A percentile compares a stretch with the other conserved stretches of the same genome.
These are phyloP conservation scores for Litoditis marina DNA, from an alignment of 2,888 invertebrate genomes.

Conservation along the genomic window DNA sequence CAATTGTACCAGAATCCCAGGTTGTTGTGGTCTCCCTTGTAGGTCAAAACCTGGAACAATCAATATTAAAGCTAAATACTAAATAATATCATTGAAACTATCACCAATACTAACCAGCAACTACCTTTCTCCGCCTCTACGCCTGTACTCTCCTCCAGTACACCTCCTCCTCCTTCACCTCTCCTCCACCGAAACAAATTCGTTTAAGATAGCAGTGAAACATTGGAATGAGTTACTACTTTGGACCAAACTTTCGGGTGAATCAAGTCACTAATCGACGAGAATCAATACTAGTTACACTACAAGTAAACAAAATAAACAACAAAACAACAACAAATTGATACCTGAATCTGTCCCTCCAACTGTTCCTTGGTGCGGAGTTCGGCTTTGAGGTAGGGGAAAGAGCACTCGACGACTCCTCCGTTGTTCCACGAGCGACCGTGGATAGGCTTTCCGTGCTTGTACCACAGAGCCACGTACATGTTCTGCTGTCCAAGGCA, in stretches of 20 bases:
- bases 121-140: too few species aligned
- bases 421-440: slow-evolving; percentile 53
- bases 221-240: too few species aligned
- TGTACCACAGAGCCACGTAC: slow-evolving; percentile 46
- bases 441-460: slow-evolving; percentile 49
- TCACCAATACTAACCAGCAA: too few species aligned
- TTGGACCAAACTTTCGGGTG: too few species aligned
- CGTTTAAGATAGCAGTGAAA: too few species aligned
- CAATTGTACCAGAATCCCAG: slow-evolving; percentile 57
- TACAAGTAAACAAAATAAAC: too few species aligned
- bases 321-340: too few species aligned
- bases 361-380: slow-evolving; percentile 45
- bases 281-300: too few species aligned
- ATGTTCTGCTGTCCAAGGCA: slow-evolving; percentile 31
- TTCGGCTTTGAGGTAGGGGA: slow-evolving; percentile 50
- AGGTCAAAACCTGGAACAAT: slow-evolving; percentile 44
- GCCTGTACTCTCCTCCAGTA: too few species aligned
- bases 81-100: background rate
- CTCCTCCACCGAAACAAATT: too few species aligned
- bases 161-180: too few species aligned
- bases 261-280: too few species aligned
- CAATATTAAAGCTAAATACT: slow-evolving; percentile 1
- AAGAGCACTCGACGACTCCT: slow-evolving; percentile 53
- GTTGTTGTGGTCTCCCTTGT: slow-evolving; percentile 52
- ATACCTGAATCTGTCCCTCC: slow-evolving; percentile 53